Conservation (phyloP, 2,113 vertebrate genomes). For the Catharus fuscescens region DNA sequence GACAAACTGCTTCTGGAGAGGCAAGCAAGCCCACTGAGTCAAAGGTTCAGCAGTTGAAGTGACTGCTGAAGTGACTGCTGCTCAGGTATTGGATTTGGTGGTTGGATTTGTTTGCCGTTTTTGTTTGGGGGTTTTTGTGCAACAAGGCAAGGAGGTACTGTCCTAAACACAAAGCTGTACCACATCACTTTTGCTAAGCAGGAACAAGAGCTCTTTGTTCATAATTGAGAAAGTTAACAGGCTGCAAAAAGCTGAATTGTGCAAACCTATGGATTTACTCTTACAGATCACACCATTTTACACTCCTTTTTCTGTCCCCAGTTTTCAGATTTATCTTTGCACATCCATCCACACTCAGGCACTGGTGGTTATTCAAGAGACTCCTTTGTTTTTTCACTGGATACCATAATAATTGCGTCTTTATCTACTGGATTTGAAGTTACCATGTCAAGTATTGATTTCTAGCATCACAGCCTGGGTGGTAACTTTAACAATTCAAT, state of each 20-base stretch:
- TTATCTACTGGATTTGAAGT: not conserved
- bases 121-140: not conserved
- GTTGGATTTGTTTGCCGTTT: not conserved
- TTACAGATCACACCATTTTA: not conserved
- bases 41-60: not conserved
- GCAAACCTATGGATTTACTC: not conserved
- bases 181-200: not conserved
- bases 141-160: not conserved
- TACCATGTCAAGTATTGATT: not conserved
- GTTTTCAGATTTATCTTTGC: not conserved
- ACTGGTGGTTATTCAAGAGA: not conserved
- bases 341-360: not conserved
- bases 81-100: accelerated
- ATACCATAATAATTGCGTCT: not conserved
- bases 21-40: not conserved
- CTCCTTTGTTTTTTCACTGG: not conserved
- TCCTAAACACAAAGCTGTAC: not conserved
- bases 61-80: not conserved
- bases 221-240: not conserved
- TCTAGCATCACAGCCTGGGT: not conserved
- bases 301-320: not conserved
- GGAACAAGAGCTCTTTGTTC: not conserved
- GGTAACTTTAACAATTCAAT: not conserved
- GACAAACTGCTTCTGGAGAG: not conserved
- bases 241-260: not conserved